Base-by-base conservation (phyloP, 2,888 invertebrate genomes). In the Koerneria pararmatus region DNA sequence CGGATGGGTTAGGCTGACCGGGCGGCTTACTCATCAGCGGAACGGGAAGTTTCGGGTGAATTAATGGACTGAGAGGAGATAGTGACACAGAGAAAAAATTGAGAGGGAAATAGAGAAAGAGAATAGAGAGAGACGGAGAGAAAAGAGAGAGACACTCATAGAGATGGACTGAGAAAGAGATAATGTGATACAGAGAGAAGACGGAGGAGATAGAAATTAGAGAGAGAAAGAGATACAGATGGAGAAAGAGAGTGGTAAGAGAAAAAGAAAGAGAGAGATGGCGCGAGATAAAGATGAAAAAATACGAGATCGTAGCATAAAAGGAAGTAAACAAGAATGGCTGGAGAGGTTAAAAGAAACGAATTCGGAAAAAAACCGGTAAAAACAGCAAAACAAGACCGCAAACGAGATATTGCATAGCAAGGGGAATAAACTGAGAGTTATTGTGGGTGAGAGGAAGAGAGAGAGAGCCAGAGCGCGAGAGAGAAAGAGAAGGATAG, bases 401-500 rank as follows among this genome's bases (percentile, higher is more conserved):
- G 32, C 15, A 48, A 29, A 35, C 6, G 59, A 46, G 59, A n/a
- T 46, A 46, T 15, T 11, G 46, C 15, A 46, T 46, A n/a, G 46
- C n/a, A 15, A 46, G n/a, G n/a, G 11, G n/a, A n/a, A 27, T 15
- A 29, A 27, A 46, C 11, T 31, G 48, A 27, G 3, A 27, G 59
- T 19, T 24, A 4, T n/a, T n/a, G n/a, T 22, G 31, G 29, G 15
- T n/a, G 41, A 29, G 29, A 41, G 41, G n/a, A 29, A 41, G n/a
- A 41, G 37, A n/a, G 59, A 59, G 29, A 31, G 59, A 41, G 41
- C 37, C 41, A 59, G 59, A 35, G 37, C 24, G 34, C 3, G 57
- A 59, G 59, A 6, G 59, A 59, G 59, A 3, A 29, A 37, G 35
- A 31, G 58, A 58, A 31, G 59, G 24, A 32, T 27, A 41, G 27